Evolutionary conservation across 1,140 invertebrate genomes (phyloP), one percentile per base, ranked within the genome.

Genomic region (Zaprionus taronus): DNA sequence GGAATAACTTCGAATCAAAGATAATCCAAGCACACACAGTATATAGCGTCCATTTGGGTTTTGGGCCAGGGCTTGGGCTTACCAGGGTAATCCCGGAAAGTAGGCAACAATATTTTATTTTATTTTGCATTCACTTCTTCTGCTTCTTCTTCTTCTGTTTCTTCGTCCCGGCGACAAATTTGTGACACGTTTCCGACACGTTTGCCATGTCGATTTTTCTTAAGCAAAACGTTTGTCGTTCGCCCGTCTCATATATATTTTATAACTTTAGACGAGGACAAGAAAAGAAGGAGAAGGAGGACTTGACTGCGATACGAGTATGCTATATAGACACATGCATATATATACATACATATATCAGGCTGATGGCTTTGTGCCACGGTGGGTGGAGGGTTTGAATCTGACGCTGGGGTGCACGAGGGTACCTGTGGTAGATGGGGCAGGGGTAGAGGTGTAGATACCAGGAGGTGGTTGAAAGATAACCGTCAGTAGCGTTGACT

Each of bases 131-230:
- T 17, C 15, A 31, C 28, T 31, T 2, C 41, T 20, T 60, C 4
- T 28, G 20, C 26, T 24, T 2, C n/a, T 62, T 34, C 41, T 36
- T 2, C 11, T 28, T 20, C n/a, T n/a, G n/a, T n/a, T n/a, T n/a
- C 26, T 28, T 5, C n/a, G 36, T 31, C 44, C 17, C 26, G 26
- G 26, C 68, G 71, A 90, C 81, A 90, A 89, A 89, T 89, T 89
- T 84, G 84, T 83, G 85, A 81, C 84, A 89, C 84, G 84, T 87
- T 87, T 87, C 58, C 84, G 84, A 83, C 84, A 87, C 85, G 81
- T 90, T 89, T 75, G 72, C 85, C 85, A 90, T 81, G 84, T 89
- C 85, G 81, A 89, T 89, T 89, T 89, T 89, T 89, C 85, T 89
- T 90, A 80, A 79, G 84, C 85, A 77, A 75, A 81, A 72, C 81